Conservation (phyloP, 2,797 vertebrate species). For the Clarias platycephalus region DNA sequence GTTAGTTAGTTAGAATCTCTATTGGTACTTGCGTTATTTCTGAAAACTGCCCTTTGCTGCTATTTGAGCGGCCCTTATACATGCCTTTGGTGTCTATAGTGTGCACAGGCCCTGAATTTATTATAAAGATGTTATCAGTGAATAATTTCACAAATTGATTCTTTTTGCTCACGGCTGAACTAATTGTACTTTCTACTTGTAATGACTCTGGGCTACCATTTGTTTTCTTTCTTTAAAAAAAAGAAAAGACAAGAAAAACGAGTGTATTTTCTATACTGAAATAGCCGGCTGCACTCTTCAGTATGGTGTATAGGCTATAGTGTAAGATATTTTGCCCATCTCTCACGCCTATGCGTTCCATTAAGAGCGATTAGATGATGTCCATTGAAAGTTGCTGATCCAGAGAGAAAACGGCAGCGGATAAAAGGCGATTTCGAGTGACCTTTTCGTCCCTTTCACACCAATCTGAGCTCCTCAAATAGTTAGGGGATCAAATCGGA, state of each 20-base stretch:
- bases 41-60: background rate
- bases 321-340: conserved; percentile 70
- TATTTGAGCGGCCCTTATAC: background rate
- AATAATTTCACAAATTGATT: conserved; percentile 3
- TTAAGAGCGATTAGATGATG: conserved; percentile 93
- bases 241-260: background rate
- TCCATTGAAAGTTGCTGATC: conserved; percentile 95
- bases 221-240: background rate
- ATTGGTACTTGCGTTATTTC: background rate
- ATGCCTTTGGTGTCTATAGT: background rate
- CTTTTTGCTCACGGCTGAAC: background rate
- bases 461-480: conserved; percentile 89
- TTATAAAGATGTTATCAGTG: background rate
- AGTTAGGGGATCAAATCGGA: conserved; percentile 86
- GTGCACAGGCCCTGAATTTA: background rate
- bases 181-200: background rate
- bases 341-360: conserved; percentile 81
- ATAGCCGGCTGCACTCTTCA: background rate
- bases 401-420: conserved; percentile 88
- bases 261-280: background rate
- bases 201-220: background rate
- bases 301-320: background rate
- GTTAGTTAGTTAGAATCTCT: background rate
- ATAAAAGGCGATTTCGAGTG: conserved; percentile 97
- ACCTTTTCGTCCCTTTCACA: conserved; percentile 94